Evolutionary conservation across 2,888 invertebrate genomes (phyloP), one percentile per base, ranked within the genome.

Genomic region (Torymus auratus): DNA sequence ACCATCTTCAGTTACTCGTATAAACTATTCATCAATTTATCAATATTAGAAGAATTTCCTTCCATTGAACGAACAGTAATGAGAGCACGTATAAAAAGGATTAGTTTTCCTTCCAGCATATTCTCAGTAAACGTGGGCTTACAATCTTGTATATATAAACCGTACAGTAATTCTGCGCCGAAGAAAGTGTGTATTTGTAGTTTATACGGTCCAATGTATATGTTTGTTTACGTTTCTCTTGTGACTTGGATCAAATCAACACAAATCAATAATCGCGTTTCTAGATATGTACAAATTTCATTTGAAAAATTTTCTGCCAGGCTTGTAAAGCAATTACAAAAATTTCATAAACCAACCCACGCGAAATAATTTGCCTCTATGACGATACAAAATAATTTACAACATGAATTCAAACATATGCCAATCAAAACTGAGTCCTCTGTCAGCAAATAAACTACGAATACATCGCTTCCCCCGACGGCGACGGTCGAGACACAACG

Each of bases 61-160:
- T 75, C 55, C 60, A 23, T 20, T 60, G 70, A 50, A 13, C 53
- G 50, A 58, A 68, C 50, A 28, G 69, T 53, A 60, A 72, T 76
- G 61, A 69, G 55, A 81, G 61, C 53, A 72, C 23, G 3, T 73
- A 55, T 73, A 53, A 70, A 73, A 73, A 73, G 41, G 15, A 41
- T 71, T 58, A 55, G n/a, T 14, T 74, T 55, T 53, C 7, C 11
- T 61, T 69, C 61, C 28, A 14, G 50, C 67, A 23, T 15, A 62
- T 64, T 75, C 58, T 62, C 41, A 5, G 17, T 60, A 53, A 50
- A 41, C 69, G 52, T 69, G 53, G 28, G 69, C 41, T 78, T 65
- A 81, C 73, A 74, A 61, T 74, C 12, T 70, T 65, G 41, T 41
- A 41, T 41, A 41, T 7, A 74, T 65, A 68, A 78, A 78, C 58